Evolutionary conservation across 2,888 invertebrate species (phyloP), one percentile per base, ranked within the genome.

Genomic region (Rosalia funebris): DNA sequence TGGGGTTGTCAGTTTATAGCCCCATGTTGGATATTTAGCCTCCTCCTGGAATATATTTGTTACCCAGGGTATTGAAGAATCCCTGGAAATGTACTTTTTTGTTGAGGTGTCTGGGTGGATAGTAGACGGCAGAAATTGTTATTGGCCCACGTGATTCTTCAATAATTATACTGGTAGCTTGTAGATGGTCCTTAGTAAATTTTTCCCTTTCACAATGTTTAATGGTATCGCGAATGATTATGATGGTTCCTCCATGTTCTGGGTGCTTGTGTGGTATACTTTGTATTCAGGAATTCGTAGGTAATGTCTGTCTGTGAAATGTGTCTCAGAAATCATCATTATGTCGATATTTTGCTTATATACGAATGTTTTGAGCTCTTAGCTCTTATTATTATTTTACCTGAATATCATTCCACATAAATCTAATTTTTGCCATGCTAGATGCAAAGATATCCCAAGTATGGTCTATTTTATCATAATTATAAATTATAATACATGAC

Each of bases 121-220:
- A 25, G 25, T 25, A 25, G 25, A 25, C 7, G 25, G 25, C 25
- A 25, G 25, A 25, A 5, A 25, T 25, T 36, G 46, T 59, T 41
- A 68, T 25, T 25, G 47, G 32, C 2, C 42, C 48, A 14, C 25
- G n/a, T 41, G 15, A 31, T 20, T 62, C 60, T 34, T 65, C 55
- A 45, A 63, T 62, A 36, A 39, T 47, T 57, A 68, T 17, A 32
- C 53, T 68, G 14, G 66, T 68, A 10, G 61, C 63, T 58, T 66
- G 68, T 12, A 67, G 36, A 32, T 65, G 53, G 20, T 59, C 31
- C 31, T 57, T 47, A 34, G 7, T 25, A 7, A 25, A 25, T 25
- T 57, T 62, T 17, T 48, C 41, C 37, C 34, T 34, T 55, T 63
- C 62, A 47, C 45, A 36, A 39, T n/a, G n/a, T n/a, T n/a, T n/a